Evolutionary conservation across 2,113 vertebrate genomes (phyloP).

Genomic region (Notothenia rossii): DNA sequence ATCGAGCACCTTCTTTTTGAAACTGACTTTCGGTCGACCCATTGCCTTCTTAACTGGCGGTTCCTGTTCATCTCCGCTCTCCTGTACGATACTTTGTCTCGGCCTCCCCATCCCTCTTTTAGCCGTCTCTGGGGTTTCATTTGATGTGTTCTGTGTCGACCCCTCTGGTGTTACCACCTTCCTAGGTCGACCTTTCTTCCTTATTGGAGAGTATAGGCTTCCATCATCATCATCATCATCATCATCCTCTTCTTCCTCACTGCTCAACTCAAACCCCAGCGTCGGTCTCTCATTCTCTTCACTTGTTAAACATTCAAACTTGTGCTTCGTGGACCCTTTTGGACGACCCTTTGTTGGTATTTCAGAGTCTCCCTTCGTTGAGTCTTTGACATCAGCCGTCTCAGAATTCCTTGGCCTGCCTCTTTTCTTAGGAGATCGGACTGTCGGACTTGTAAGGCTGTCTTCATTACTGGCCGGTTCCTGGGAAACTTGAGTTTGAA

Average conservation of each 20-base stretch:
- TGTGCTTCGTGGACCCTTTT: constrained; percentile 58
- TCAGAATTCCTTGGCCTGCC: constrained; percentile 57
- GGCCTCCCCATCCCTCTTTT: constrained; percentile 57
- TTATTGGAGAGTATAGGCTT: background rate
- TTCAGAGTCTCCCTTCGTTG: constrained; percentile 48
- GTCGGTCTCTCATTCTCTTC: constrained; percentile 18
- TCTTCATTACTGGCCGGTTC: background rate
- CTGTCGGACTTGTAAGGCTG: background rate
- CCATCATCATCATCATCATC: background rate
- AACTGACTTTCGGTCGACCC: constrained; percentile 73
- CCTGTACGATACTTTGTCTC: constrained; percentile 9
- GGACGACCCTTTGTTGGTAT: constrained; percentile 47
- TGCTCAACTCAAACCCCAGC: constrained; percentile 1
- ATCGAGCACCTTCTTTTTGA: constrained; percentile 53
- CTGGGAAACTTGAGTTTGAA: constrained; percentile 6
- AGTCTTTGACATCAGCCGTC: constrained; percentile 16
- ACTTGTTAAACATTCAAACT: constrained; percentile 36
- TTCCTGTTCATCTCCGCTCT: background rate
- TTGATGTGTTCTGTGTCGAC: background rate
- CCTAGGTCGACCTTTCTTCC: constrained; percentile 19
- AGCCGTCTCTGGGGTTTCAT: background rate
- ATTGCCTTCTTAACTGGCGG: constrained; percentile 43
- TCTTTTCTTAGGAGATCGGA: constrained; percentile 47
- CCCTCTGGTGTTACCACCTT: background rate
- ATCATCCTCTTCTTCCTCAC: background rate